Evolutionary conservation across 1,140 invertebrate species (phyloP).

Genomic region (Drosophila ficusphila): DNA sequence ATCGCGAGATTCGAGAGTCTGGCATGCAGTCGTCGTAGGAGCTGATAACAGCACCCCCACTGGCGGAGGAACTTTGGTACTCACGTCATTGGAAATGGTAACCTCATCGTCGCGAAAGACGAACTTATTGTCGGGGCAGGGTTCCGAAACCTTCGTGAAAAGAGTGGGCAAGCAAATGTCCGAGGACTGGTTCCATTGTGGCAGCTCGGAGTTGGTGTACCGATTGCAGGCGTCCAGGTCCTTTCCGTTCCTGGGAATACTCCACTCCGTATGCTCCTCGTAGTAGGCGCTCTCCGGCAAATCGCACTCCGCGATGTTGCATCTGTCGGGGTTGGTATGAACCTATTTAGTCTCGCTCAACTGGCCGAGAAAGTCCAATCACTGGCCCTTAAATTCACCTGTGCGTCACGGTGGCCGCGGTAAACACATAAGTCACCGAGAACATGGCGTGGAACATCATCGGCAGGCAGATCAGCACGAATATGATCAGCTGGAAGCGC

Average conservation of each 20-base stretch:
- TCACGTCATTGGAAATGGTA: slow-evolving; percentile 80
- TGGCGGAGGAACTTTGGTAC: slow-evolving; percentile 58
- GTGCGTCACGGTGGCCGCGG: slow-evolving; percentile 86
- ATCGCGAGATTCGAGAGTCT: slow-evolving; percentile 31
- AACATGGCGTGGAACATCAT: slow-evolving; percentile 85
- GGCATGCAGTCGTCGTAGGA: slow-evolving; percentile 11
- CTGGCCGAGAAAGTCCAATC: background rate
- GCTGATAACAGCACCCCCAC: slow-evolving; percentile 31
- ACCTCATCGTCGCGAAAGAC: slow-evolving; percentile 75
- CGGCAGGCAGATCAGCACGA: slow-evolving; percentile 85
- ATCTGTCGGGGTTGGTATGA: slow-evolving; percentile 84
- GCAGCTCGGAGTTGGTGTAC: slow-evolving; percentile 68
- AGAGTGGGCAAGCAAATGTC: slow-evolving; percentile 76
- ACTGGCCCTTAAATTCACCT: slow-evolving; percentile 83
- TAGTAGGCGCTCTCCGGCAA: slow-evolving; percentile 76
- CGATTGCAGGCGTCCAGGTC: slow-evolving; percentile 85
- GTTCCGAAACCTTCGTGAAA: slow-evolving; percentile 78
- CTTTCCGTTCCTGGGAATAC: slow-evolving; percentile 84
- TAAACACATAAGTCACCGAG: slow-evolving; percentile 86
- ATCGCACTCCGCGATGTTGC: slow-evolving; percentile 88
- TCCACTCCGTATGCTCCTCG: slow-evolving; percentile 85
- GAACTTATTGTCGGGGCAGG: slow-evolving; percentile 64
- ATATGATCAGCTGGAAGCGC: slow-evolving; percentile 86
- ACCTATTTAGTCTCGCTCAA: background rate
- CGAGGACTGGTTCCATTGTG: slow-evolving; percentile 23